A percentile compares a stretch with the other conserved stretches of the same genome.
Evolutionary conservation across 2,113 vertebrate genomes (phyloP).

Genomic region (Pangasianodon gigas): DNA sequence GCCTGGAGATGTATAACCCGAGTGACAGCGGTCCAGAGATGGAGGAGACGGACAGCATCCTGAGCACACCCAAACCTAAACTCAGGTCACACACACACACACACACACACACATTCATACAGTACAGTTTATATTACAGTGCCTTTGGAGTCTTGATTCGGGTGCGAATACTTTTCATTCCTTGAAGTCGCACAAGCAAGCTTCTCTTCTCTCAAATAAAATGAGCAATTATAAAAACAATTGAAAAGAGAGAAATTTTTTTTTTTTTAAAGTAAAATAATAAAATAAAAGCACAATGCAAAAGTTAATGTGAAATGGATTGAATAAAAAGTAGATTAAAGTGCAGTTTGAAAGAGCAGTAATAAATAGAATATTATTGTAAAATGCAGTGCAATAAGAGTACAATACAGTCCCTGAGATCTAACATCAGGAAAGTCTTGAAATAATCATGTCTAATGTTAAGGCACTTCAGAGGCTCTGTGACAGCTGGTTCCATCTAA

Average conservation of each 20-base stretch:
- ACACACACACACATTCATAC: neutral
- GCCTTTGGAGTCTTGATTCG: neutral
- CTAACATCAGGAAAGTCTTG: neutral
- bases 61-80: conserved; percentile 91
- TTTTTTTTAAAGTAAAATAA: too few species aligned
- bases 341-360: neutral
- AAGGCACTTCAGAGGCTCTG: neutral
- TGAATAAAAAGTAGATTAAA: neutral
- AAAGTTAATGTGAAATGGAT: neutral
- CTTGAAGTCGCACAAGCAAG: neutral
- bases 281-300: neutral
- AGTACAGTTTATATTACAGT: neutral
- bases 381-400: neutral
- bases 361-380: neutral
- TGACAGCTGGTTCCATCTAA: neutral
- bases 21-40: conserved; percentile 92
- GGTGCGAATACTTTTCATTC: neutral
- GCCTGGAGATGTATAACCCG: conserved; percentile 93
- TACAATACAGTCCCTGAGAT: neutral
- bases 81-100: conserved; percentile 71
- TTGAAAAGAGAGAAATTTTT: too few species aligned
- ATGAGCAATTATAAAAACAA: neutral
- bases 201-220: neutral
- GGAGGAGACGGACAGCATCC: conserved; percentile 91
- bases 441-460: neutral